A percentile compares a stretch with the other conserved stretches of the same genome.
These are phyloP conservation scores for Podabrus alpinus DNA, from an alignment of 2,888 invertebrate species.

Conservation along the genomic window DNA sequence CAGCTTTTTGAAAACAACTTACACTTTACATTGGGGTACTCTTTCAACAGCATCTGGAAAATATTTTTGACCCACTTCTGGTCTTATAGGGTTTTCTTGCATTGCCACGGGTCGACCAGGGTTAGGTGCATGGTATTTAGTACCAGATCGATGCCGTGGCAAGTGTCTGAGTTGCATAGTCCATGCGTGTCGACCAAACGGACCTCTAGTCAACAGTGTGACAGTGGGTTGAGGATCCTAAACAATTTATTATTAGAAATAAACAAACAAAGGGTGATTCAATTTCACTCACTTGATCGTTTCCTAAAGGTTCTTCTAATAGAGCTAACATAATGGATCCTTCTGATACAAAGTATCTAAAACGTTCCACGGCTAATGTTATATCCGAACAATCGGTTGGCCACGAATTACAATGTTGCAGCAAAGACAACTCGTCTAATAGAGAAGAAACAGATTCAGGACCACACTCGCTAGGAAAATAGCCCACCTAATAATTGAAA, in stretches of 20 bases:
- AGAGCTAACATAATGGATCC: constrained; percentile 87
- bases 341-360: constrained; percentile 90
- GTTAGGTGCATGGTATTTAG: constrained; percentile 66
- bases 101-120: constrained; percentile 76
- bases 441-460: constrained; percentile 84
- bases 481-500: constrained; percentile 70
- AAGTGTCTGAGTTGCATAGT: constrained; percentile 85
- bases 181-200: constrained; percentile 96
- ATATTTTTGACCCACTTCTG: constrained; percentile 72
- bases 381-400: constrained; percentile 57
- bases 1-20: too few relatives aligned
- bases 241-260: neutral
- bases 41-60: constrained; percentile 81
- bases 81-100: constrained; percentile 69
- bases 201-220: constrained; percentile 84
- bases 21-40: constrained; percentile 82
- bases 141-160: constrained; percentile 79
- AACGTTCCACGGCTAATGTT: constrained; percentile 69
- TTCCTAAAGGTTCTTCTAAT: constrained; percentile 91
- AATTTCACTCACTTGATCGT: constrained; percentile 47
- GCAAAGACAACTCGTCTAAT: constrained; percentile 83
- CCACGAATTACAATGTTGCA: constrained; percentile 74
- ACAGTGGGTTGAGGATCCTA: constrained; percentile 94
- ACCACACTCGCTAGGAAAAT: constrained; percentile 82
- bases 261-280: neutral